Percentiles rank a stretch among this genome's conserved stretches.
phyloP scores from a whole-genome alignment of 1,140 invertebrate species.

The Drosophila baimaii region DNA sequence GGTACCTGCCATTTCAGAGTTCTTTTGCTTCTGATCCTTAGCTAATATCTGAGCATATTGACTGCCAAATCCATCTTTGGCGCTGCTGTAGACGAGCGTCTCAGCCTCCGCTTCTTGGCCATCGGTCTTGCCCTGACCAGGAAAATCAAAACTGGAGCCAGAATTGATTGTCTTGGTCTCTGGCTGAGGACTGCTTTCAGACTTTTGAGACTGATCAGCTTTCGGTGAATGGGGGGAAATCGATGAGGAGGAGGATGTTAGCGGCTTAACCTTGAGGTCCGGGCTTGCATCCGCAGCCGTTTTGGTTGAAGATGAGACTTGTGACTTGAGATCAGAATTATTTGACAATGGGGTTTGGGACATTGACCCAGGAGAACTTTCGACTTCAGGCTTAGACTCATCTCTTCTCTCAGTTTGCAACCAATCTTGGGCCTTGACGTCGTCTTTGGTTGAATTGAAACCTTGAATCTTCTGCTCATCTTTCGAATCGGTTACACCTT shows the following conservation, averaged over 20 bases:
- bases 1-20: too few relatives aligned
- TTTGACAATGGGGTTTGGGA: too few relatives aligned
- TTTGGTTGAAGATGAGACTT: neutral
- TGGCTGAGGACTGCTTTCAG: too few relatives aligned
- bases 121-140: neutral
- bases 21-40: neutral
- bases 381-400: neutral
- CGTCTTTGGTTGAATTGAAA: too few relatives aligned
- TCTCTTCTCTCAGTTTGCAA: neutral
- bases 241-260: neutral
- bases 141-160: constrained; percentile 5
- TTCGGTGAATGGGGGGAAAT: neutral
- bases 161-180: too few relatives aligned
- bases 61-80: neutral
- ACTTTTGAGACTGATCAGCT: neutral
- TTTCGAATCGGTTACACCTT: neutral
- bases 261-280: neutral
- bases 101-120: neutral
- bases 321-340: neutral
- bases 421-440: neutral
- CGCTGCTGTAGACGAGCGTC: neutral
- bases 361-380: too few relatives aligned
- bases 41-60: neutral
- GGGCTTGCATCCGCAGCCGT: too few relatives aligned
- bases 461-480: neutral